Base-by-base conservation (phyloP, 2,888 invertebrate genomes). In the Tribolium freemani region DNA sequence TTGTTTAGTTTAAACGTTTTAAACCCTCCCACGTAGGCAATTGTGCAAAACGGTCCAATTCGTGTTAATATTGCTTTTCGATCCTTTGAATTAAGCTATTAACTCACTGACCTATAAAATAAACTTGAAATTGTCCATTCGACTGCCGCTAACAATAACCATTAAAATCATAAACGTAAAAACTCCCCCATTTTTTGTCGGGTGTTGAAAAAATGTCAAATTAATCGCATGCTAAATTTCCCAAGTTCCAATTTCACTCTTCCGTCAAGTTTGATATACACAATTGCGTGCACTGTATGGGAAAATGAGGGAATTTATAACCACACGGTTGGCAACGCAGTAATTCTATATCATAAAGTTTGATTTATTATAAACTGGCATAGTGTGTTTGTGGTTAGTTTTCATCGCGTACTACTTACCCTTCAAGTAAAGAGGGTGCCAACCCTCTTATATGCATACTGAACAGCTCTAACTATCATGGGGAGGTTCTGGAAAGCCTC, bases 341-440 rank as follows among this genome's bases (percentile, higher is more conserved):
- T 64, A 64, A 64, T 31, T 67, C 67, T 20, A 30, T 48, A 67
- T 67, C 56, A 56, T 67, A 67, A 67, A 67, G 67, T 67, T 67
- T 67, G 67, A 67, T 67, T 56, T 67, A 67, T 67, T 16, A 46
- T 56, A 67, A 67, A 64, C 44, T 45, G 53, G 53, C 45, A 45
- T 64, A 64, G 60, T 60, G 44, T 57, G 67, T 56, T 67, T 67
- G 67, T 46, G 67, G 67, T 67, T 67, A 67, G 67, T 67, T 67
- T 57, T 67, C 67, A 56, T 13, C 67, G 57, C 48, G 45, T 48
- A 46, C 54, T 46, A 53, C 64, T 64, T 60, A 60, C 60, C 48
- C 60, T 48, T 48, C 8, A 64, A 44, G 21, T 44, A 45, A 44
- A 54, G 64, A 64, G 64, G 64, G 64, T 64, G 54, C 53, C 64